Evolutionary conservation across 2,797 vertebrate species (phyloP).

Genomic region (Craterocephalus amniculus): DNA sequence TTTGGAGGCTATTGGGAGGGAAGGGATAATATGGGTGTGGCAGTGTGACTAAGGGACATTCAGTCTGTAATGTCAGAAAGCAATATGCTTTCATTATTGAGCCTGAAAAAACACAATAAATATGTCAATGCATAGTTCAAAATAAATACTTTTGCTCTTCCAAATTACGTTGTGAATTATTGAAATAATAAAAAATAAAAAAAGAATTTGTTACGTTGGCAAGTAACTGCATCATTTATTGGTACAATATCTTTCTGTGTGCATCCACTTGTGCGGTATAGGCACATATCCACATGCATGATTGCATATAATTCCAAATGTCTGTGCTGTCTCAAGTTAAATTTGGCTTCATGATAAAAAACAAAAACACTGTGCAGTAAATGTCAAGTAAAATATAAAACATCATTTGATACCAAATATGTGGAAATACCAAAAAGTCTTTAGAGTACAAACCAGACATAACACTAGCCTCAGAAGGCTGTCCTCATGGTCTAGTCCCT

Average conservation of each 20-base stretch:
- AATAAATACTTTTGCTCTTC: neutral
- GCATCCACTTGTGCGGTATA: neutral
- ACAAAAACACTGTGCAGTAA: no score
- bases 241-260: no score
- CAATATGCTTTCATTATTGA: conserved; percentile 1
- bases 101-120: neutral
- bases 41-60: conserved; percentile 32
- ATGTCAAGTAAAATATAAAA: neutral
- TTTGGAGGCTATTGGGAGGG: conserved; percentile 37
- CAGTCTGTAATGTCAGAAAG: conserved; percentile 16
- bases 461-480: neutral
- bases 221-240: no score
- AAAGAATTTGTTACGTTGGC: no score
- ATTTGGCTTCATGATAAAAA: neutral
- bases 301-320: neutral
- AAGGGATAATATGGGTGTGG: conserved; percentile 49
- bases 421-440: no score
- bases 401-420: no score
- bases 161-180: no score
- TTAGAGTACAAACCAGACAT: neutral
- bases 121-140: neutral
- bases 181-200: no score
- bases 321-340: neutral
- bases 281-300: neutral
- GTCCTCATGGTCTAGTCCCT: neutral